A percentile compares a stretch with the other conserved stretches of the same genome.
Evolutionary conservation across 2,797 vertebrate species (phyloP).

Genomic region (Kryptopterus vitreolus): DNA sequence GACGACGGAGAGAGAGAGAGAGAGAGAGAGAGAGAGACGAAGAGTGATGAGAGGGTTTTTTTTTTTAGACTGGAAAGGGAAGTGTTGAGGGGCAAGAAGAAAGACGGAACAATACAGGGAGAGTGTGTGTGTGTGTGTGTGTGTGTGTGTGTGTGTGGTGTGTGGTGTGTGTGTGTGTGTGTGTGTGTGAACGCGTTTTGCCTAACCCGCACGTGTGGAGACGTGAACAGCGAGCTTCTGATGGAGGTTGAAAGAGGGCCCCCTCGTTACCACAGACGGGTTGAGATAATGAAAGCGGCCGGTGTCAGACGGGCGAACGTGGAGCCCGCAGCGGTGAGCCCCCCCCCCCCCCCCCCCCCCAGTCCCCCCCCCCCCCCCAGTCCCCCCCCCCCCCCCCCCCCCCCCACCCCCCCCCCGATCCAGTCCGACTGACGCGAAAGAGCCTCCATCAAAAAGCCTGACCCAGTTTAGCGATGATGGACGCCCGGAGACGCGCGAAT

Average conservation of each 20-base stretch:
- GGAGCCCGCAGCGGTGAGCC: too few species aligned
- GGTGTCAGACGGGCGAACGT: constrained; percentile 8
- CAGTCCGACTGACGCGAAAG: constrained; percentile 14
- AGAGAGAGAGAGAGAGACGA: constrained; percentile 56
- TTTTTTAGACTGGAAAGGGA: constrained; percentile 57
- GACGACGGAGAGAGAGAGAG: constrained; percentile 55
- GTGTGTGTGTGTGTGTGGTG: constrained; percentile 17
- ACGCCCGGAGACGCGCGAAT: constrained; percentile 74
- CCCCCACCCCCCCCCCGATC: too few species aligned
- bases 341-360: too few species aligned
- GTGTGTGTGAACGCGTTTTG: constrained; percentile 1
- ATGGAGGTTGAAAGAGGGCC: neutral
- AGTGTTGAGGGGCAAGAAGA: constrained; percentile 41
- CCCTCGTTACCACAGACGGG: neutral
- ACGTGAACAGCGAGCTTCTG: neutral
- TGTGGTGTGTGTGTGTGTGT: neutral
- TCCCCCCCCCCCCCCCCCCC: too few species aligned
- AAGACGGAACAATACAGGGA: neutral
- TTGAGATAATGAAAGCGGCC: neutral
- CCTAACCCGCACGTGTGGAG: neutral
- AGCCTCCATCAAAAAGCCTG: constrained; percentile 71
- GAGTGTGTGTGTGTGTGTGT: neutral
- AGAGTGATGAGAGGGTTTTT: neutral
- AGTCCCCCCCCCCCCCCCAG: too few species aligned
- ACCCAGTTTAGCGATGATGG: constrained; percentile 75